Percentiles rank a stretch among this genome's conserved stretches.
These are phyloP conservation scores for Harpagoxenus sublaevis DNA, from an alignment of 2,888 invertebrate species.

Conservation along the genomic window DNA sequence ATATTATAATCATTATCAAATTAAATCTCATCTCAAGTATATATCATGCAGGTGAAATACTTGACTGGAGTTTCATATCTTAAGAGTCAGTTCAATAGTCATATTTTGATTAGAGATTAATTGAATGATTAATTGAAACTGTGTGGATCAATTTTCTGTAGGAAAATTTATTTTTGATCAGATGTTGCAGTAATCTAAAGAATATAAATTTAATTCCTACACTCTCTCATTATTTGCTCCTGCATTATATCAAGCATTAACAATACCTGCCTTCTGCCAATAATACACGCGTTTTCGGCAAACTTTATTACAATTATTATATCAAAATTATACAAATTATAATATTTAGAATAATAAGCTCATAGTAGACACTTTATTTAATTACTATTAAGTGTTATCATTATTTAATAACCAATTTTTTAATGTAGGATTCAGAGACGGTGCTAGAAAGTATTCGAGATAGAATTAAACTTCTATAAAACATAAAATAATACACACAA, in stretches of 20 bases:
- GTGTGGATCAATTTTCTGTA: neutral
- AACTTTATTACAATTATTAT: neutral
- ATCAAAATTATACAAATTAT: neutral
- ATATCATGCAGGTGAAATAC: neutral
- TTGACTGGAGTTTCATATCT: neutral
- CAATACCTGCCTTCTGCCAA: neutral
- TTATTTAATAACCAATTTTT: neutral
- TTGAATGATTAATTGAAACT: neutral
- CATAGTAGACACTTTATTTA: neutral
- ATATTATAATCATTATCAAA: neutral
- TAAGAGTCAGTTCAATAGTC: neutral
- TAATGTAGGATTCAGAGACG: neutral
- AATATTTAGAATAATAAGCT: neutral
- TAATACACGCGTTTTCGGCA: neutral
- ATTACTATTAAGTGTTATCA: neutral
- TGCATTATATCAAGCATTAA: neutral
- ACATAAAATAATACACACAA: neutral
- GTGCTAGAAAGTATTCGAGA: neutral
- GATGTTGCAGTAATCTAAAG: neutral
- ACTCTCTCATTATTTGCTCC: neutral
- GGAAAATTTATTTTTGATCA: neutral
- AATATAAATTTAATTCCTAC: neutral
- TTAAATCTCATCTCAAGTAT: neutral
- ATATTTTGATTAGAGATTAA: neutral
- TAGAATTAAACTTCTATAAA: neutral